phyloP scores from a whole-genome alignment of 2,113 vertebrate species.

The Jacana jacana region DNA sequence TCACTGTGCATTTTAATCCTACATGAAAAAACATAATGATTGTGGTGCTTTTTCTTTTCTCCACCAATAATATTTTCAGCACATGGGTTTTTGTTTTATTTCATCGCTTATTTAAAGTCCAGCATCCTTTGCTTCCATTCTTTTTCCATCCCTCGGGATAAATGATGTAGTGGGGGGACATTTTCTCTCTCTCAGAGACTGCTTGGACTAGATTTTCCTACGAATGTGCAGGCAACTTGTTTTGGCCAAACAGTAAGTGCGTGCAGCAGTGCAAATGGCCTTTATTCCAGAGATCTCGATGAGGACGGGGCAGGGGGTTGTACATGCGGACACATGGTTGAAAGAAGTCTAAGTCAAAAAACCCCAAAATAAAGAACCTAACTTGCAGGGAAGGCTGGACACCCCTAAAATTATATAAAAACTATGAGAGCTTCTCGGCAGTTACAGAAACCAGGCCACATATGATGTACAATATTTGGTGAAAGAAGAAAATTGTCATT shows the following conservation, averaged over 20 bases:
- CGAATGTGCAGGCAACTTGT: not conserved
- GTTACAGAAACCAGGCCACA: not conserved
- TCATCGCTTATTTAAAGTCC: not conserved
- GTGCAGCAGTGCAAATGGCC: not conserved
- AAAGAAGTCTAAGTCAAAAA: not conserved
- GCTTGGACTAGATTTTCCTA: conserved; percentile 14
- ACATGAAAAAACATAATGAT: not conserved
- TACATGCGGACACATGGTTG: not conserved
- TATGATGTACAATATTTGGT: not conserved
- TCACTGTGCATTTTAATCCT: conserved; percentile 20
- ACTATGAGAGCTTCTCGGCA: not conserved
- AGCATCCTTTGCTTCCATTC: not conserved
- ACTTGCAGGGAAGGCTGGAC: not conserved
- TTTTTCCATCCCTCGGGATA: not conserved
- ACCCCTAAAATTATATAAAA: not conserved
- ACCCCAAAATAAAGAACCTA: not conserved
- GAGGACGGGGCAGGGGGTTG: not conserved
- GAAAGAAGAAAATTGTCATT: not conserved
- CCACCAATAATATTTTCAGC: not conserved
- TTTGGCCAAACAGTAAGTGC: not conserved
- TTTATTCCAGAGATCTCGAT: not conserved
- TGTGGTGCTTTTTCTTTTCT: not conserved
- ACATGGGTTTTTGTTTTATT: not conserved
- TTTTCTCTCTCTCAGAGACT: not conserved
- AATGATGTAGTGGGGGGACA: not conserved